Evolutionary conservation across 2,888 invertebrate species (phyloP), one percentile per base, ranked within the genome.

Genomic region (Mythimna ferrago): DNA sequence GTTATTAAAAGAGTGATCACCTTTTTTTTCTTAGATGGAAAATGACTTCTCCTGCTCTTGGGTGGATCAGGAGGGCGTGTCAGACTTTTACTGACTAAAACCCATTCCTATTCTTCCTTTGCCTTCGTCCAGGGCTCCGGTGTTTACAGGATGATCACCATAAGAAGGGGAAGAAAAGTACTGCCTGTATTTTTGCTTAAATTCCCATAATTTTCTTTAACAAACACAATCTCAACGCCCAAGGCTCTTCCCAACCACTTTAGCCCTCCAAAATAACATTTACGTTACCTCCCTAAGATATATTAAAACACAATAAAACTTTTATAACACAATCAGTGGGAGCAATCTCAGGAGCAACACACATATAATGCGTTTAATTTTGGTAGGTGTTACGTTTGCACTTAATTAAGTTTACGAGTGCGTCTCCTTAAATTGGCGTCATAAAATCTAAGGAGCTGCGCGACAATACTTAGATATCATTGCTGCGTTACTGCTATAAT

Each of bases 391-490:
- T 88, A 82, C 85, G 85, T 91, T 89, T 85, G 88, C 89, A 88
- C 86, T 92, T 92, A 91, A 92, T 92, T 91, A 90, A 89, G 76
- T 92, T 92, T 92, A 92, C 83, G 89, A 83, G 73, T 83, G 84
- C 87, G 87, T 89, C 89, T 90, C 80, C 88, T 83, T 77, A 89
- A 90, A 91, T 89, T 89, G 92, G 81, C 80, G 88, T 87, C 87
- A 90, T 92, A 92, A 92, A 92, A 91, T 87, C 87, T 86, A 83
- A 88, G 86, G 80, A 87, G 77, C 74, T 75, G 77, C 70, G 81
- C 80, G 78, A 84, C 82, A 83, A 85, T 85, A 81, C 81, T 81
- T 85, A 78, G 85, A 78, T 86, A 87, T 87, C 87, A 85, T 80
- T 78, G 69, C 76, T 69, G 78, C 64, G 71, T 80, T 82, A 83